Base-by-base conservation (phyloP, 2,113 vertebrate genomes). In the Pollachius pollachius region DNA sequence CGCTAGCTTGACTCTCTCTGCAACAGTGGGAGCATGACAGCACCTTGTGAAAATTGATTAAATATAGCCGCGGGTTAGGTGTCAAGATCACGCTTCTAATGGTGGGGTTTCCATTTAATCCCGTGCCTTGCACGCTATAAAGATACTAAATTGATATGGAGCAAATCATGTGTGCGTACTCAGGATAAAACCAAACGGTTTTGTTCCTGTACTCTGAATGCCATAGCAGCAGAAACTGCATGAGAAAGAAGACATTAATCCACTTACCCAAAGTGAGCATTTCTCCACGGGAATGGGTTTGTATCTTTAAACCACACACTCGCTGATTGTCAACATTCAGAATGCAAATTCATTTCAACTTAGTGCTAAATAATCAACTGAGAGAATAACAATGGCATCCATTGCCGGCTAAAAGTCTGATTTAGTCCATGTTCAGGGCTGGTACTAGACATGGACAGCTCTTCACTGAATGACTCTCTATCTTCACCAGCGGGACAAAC, bases 111-210 rank as follows among this genome's bases (percentile, higher is more conserved):
- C 58, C 60, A 65, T 30, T 18, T 27, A 34, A 59, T 74, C 62
- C n/a, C 16, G 12, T 34, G 3, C 72, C 69, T 70, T 41, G 18
- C 6, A 64, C 73, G 23, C 67, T 60, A 68, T 78, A 72, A 63
- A 81, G 56, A 79, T 85, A 71, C 75, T 75, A 68, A 65, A 72
- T 69, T 0, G 2, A 72, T 68, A 64, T 15, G 71, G 56, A 62
- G 57, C 52, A 52, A 75, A 71, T 76, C 56, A 25, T 52, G 72
- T 54, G 58, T 73, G 64, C 64, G 68, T 67, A 52, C 52, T 75
- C 30, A 54, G 64, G 64, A 72, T 69, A 70, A 73, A 70, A 58
- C 67, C 68, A 30, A 72, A 68, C 17, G 48, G 8, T 6, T 65
- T 64, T 70, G 23, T 56, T 6, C 74, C n/a, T 59, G 21, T 64